Conservation (phyloP, 2,888 invertebrate species). For the Platerodrilus igneus region DNA sequence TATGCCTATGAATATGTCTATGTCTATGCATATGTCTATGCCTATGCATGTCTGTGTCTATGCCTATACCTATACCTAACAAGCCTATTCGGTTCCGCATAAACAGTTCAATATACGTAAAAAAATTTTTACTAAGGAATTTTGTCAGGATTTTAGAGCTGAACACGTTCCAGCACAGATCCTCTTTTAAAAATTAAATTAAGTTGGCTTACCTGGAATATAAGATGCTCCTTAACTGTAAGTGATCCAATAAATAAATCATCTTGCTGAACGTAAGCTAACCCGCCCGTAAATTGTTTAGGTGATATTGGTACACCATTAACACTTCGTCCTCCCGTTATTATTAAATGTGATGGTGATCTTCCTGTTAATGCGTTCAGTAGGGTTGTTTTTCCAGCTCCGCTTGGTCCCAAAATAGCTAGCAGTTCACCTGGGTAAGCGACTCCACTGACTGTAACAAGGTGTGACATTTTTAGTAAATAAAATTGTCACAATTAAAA, state of each 20-base stretch:
- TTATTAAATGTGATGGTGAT: conserved; percentile 63
- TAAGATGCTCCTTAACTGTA: conserved; percentile 83
- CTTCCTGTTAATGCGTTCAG: conserved; percentile 84
- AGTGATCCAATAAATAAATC: conserved; percentile 88
- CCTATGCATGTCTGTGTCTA: too few species aligned
- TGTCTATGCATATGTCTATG: too few species aligned
- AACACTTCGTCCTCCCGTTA: conserved; percentile 56
- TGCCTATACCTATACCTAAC: too few species aligned
- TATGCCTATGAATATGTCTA: too few species aligned
- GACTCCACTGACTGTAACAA: conserved; percentile 79
- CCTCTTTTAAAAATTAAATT: too few species aligned
- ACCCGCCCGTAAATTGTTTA: conserved; percentile 67
- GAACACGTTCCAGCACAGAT: too few species aligned
- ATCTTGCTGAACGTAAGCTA: conserved; percentile 91
- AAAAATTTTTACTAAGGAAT: too few species aligned
- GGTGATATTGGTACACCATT: conserved; percentile 75
- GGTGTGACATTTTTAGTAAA: too few species aligned
- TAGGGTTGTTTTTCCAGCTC: conserved; percentile 92
- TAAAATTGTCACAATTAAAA: too few species aligned
- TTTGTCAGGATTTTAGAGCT: too few species aligned
- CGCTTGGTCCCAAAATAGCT: conserved; percentile 85
- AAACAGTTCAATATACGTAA: conserved; percentile 2
- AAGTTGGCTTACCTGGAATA: conserved; percentile 64
- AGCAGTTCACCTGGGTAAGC: conserved; percentile 82
- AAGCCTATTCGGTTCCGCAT: background rate